A percentile compares a stretch with the other conserved stretches of the same genome.
Evolutionary conservation across 1,140 invertebrate genomes (phyloP).

Genomic region (Lordiphosa collinella): DNA sequence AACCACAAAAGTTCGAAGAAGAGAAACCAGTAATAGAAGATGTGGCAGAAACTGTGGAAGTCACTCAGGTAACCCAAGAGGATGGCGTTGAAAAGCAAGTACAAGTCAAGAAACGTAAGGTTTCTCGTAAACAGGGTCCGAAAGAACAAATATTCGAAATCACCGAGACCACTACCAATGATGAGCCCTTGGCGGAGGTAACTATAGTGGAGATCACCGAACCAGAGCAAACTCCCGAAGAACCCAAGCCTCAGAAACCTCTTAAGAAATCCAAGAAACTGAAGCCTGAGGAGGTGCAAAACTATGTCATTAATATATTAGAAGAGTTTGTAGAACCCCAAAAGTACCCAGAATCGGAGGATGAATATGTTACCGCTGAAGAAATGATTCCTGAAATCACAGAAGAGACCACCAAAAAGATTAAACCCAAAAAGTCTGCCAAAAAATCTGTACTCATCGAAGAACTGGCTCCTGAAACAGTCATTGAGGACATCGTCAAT

Average conservation of each 20-base stretch:
- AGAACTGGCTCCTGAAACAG: conserved; percentile 72
- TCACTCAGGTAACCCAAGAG: conserved; percentile 15
- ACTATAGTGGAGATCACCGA: conserved; percentile 37
- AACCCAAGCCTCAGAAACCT: conserved; percentile 6
- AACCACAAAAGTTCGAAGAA: conserved; percentile 27
- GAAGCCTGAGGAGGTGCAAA: conserved; percentile 48
- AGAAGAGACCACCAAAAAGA: conserved; percentile 56
- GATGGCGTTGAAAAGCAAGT: conserved; percentile 37
- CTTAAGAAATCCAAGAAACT: conserved; percentile 49
- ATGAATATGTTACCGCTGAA: conserved; percentile 11
- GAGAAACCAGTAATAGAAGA: conserved; percentile 38
- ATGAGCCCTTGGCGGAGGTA: conserved; percentile 50
- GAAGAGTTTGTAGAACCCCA: conserved; percentile 48
- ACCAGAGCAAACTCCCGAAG: conserved; percentile 1
- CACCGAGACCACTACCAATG: conserved; percentile 32
- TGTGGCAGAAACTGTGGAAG: conserved; percentile 30
- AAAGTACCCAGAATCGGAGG: conserved; percentile 32
- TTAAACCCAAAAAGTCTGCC: conserved; percentile 58
- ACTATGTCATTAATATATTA: conserved; percentile 56
- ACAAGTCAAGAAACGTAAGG: conserved; percentile 48
- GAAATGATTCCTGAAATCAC: conserved; percentile 26
- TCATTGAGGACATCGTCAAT: conserved; percentile 65
- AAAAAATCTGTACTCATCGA: conserved; percentile 59
- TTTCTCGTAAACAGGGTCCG: conserved; percentile 44
- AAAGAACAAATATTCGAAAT: conserved; percentile 54